These are phyloP conservation scores for Babylonia areolata DNA, from an alignment of 1,140 invertebrate genomes.

Conservation along the genomic window DNA sequence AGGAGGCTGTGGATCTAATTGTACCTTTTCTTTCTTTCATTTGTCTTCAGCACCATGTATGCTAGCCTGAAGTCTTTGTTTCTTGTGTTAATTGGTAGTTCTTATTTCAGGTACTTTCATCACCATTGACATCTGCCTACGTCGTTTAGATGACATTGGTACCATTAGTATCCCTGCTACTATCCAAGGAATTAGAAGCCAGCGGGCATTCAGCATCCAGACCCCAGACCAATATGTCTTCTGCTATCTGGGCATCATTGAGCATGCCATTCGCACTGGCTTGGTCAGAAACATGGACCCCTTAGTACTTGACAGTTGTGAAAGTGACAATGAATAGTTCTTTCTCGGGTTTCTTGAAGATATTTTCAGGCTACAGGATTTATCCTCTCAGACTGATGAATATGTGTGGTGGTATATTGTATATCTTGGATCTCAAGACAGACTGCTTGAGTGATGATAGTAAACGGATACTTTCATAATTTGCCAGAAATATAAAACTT, in stretches of 20 bases:
- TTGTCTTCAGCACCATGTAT: no score
- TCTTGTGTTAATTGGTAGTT: neutral
- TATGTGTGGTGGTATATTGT: no score
- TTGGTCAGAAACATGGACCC: conserved; percentile 58
- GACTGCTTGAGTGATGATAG: no score
- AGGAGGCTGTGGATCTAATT: no score
- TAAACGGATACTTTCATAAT: no score
- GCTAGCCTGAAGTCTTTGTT: no score
- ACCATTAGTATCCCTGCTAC: conserved; percentile 93
- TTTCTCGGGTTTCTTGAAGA: no score
- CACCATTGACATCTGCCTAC: conserved; percentile 96
- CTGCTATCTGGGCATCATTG: conserved; percentile 94
- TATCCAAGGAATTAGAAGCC: conserved; percentile 93
- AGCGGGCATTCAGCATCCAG: conserved; percentile 97
- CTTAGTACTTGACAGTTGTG: conserved; percentile 64
- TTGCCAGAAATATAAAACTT: no score
- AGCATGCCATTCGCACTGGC: conserved; percentile 84
- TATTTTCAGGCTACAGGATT: no score
- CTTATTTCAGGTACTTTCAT: conserved; percentile 91
- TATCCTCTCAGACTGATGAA: no score
- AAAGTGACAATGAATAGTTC: conserved; percentile 55
- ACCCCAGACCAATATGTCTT: conserved; percentile 99
- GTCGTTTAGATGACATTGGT: conserved; percentile 90
- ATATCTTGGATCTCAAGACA: no score
- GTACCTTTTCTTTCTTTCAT: no score